phyloP scores from a whole-genome alignment of 2,113 vertebrate genomes.

The Psammodynastes pulverulentus region DNA sequence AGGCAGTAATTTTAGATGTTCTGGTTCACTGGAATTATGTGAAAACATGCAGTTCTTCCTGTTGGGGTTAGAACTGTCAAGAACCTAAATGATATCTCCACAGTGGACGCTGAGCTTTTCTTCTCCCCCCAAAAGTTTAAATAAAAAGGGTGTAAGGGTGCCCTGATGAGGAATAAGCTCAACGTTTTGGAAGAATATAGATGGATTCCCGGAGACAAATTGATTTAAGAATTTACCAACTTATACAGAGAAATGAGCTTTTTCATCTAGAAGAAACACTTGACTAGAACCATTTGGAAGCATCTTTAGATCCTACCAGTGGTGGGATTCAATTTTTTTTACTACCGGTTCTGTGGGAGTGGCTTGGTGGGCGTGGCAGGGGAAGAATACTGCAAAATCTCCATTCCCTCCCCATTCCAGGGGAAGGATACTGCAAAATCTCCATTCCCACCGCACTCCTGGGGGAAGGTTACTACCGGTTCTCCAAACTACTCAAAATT shows the following conservation, averaged over 20 bases:
- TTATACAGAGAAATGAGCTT: constrained; percentile 98
- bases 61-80: constrained; percentile 99
- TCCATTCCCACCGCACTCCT: too few species aligned
- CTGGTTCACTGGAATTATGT: constrained; percentile 92
- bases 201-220: constrained; percentile 96
- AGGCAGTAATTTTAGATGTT: constrained; percentile 83
- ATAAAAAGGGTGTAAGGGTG: constrained; percentile 94
- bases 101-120: constrained; percentile 91
- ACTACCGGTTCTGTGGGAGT: too few species aligned
- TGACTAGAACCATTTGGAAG: constrained; percentile 92
- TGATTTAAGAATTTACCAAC: constrained; percentile 95
- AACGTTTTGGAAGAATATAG: constrained; percentile 96
- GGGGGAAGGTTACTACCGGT: too few species aligned
- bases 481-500: too few species aligned
- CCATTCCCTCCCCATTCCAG: too few species aligned
- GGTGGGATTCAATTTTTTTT: too few species aligned
- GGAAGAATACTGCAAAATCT: too few species aligned
- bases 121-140: constrained; percentile 98
- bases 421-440: too few species aligned
- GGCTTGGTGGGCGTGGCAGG: too few species aligned
- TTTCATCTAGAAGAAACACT: constrained; percentile 99
- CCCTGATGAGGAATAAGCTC: constrained; percentile 94
- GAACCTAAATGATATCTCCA: constrained; percentile 96
- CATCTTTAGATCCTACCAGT: constrained; percentile 98
- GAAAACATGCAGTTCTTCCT: constrained; percentile 99